Conservation (phyloP, 2,113 vertebrate genomes). For the Silurus glanis region DNA sequence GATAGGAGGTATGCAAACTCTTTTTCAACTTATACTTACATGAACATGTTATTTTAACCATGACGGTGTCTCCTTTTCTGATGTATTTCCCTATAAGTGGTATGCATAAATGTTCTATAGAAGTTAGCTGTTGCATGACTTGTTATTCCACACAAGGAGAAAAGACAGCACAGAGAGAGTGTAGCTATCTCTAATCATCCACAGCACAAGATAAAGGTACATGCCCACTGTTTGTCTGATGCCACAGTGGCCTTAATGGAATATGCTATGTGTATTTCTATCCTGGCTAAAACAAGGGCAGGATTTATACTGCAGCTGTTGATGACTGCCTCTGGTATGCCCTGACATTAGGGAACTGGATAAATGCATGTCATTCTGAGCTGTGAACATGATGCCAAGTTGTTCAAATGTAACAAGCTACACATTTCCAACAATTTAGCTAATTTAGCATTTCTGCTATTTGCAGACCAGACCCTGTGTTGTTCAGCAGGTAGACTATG, state of each 20-base stretch:
- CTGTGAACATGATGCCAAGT: slow-evolving; percentile 28
- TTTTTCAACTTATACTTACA: slow-evolving; percentile 40
- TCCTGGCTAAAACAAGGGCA: slow-evolving; percentile 56
- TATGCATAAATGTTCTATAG: slow-evolving; percentile 25
- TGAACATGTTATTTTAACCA: slow-evolving; percentile 44
- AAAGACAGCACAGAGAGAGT: slow-evolving; percentile 17
- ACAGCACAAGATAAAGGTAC: slow-evolving; percentile 19
- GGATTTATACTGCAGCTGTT: slow-evolving; percentile 61
- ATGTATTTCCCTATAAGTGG: slow-evolving; percentile 13
- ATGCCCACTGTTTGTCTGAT: slow-evolving; percentile 35
- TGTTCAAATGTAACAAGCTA: slow-evolving; percentile 25
- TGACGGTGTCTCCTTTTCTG: background rate
- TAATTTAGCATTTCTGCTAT: background rate
- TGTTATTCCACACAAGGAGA: slow-evolving; percentile 21
- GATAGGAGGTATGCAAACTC: background rate
- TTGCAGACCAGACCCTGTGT: background rate
- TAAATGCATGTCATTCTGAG: slow-evolving; percentile 2
- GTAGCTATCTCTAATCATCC: slow-evolving; percentile 34
- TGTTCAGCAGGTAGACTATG: background rate
- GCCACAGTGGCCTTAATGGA: slow-evolving; percentile 39
- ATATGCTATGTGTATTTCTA: slow-evolving; percentile 44
- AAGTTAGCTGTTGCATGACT: slow-evolving; percentile 35
- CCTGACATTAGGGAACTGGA: background rate
- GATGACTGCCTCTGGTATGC: slow-evolving; percentile 14
- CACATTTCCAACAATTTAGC: background rate